Evolutionary conservation across 2,888 invertebrate genomes (phyloP).

Genomic region (Gortyna flavago): DNA sequence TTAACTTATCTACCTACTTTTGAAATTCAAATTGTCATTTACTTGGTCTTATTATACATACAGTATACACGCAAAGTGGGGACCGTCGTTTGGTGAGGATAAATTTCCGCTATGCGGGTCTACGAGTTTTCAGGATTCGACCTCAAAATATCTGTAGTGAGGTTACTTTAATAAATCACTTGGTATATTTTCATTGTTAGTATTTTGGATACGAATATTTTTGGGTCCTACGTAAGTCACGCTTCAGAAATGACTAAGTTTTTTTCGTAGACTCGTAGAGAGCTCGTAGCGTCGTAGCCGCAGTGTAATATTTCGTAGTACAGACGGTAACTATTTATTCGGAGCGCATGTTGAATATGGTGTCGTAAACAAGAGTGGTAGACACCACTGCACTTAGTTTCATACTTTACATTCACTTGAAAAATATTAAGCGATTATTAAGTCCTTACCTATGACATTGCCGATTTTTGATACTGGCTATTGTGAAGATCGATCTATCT

Average conservation of each 20-base stretch:
- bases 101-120: conserved; percentile 74
- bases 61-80: conserved; percentile 74
- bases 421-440: neutral
- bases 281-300: conserved; percentile 49
- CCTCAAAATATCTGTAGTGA: conserved; percentile 62
- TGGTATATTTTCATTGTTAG: conserved; percentile 53
- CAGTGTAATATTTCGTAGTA: conserved; percentile 48
- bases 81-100: conserved; percentile 69
- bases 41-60: conserved; percentile 81
- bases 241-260: conserved; percentile 26
- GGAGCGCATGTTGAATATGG: conserved; percentile 6
- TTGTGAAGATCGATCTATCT: neutral
- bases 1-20: conserved; percentile 86
- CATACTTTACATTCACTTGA: neutral
- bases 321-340: conserved; percentile 10
- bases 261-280: conserved; percentile 43
- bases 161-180: conserved; percentile 68
- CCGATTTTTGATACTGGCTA: neutral
- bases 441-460: neutral
- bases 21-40: conserved; percentile 85
- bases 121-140: conserved; percentile 72
- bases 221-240: conserved; percentile 25
- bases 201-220: conserved; percentile 46
- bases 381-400: too few species aligned
- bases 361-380: neutral